Conservation (phyloP, 2,797 vertebrate genomes). For the Catharus ustulatus region DNA sequence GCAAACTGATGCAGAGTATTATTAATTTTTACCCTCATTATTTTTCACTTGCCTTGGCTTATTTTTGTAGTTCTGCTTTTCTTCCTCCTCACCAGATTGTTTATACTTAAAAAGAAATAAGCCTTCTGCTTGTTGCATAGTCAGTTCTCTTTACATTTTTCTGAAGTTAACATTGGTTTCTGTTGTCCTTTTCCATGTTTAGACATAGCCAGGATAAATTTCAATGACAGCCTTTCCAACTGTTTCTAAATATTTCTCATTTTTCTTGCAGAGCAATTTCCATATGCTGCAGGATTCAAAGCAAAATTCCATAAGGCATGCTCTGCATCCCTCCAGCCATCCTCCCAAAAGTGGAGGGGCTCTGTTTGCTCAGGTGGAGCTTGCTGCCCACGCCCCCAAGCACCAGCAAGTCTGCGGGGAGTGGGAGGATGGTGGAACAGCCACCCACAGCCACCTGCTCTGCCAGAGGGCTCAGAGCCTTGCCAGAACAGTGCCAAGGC, state of each 20-base stretch:
- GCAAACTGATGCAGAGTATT: not conserved
- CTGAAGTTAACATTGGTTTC: constrained; percentile 66
- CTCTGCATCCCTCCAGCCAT: not conserved
- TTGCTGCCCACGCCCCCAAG: not conserved
- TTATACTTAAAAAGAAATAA: constrained; percentile 66
- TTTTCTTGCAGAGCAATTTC: constrained; percentile 39
- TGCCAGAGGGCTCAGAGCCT: constrained; percentile 11
- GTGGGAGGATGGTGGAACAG: constrained; percentile 24
- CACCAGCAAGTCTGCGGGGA: not conserved
- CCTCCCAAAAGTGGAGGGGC: not conserved
- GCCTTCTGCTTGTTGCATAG: constrained; percentile 70
- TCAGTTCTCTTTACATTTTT: constrained; percentile 68
- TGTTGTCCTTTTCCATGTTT: constrained; percentile 75
- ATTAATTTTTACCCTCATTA: constrained; percentile 46
- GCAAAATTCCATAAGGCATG: not conserved
- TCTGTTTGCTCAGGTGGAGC: constrained; percentile 29
- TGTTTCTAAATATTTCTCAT: constrained; percentile 70
- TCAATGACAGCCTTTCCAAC: constrained; percentile 64
- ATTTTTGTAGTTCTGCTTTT: constrained; percentile 64
- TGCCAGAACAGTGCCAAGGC: not conserved
- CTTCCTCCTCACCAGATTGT: constrained; percentile 71
- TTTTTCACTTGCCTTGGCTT: constrained; percentile 52
- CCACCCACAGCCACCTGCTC: constrained; percentile 47
- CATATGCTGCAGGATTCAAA: constrained; percentile 49
- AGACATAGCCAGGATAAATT: constrained; percentile 71